Evolutionary conservation across 2,113 vertebrate genomes (phyloP), one percentile per base, ranked within the genome.

Genomic region (Prinia subflava): DNA sequence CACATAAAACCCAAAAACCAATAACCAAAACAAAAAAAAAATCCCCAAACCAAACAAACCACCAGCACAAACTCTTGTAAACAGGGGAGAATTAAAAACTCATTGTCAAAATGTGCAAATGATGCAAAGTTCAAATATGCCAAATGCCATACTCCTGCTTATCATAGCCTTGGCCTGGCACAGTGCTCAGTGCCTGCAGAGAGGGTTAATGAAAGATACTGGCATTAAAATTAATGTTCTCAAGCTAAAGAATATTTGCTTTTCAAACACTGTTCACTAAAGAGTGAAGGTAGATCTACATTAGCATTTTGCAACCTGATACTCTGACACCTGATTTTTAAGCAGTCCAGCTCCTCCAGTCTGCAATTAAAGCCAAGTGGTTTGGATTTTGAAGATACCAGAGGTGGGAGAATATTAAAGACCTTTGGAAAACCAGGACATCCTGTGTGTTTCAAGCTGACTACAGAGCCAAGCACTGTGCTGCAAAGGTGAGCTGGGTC

Each of bases 11-110:
- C n/a, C 49, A 13, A 35, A 10, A 25, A 57, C 42, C 42, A 44
- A 44, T 39, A 39, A 46, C 9, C 13, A 57, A 20, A 53, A 14
- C 2, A 47, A 42, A 55, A 73, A 28, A 23, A 15, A 16, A 44
- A 12, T 3, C 3, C 15, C 15, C 3, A 35, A 41, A 23, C 2
- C 2, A 35, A 64, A 14, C 15, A 28, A 0, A 3, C 0, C 1
- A 0, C 0, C 3, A 6, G 27, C 11, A 33, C 21, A 81, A 92
- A 67, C 41, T 64, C 27, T 79, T 92, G 76, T 64, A 85, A 73
- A 90, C 56, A 89, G 73, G 57, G 92, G 53, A 93, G 65, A 93
- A 95, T 96, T 90, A 86, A 74, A 96, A 94, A 95, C 17, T 75
- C 33, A 50, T 24, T 88, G 65, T 47, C 82, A 81, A 96, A 96